These are phyloP conservation scores for Heterochromis multidens DNA, from an alignment of 2,113 vertebrate genomes.

Conservation along the genomic window DNA sequence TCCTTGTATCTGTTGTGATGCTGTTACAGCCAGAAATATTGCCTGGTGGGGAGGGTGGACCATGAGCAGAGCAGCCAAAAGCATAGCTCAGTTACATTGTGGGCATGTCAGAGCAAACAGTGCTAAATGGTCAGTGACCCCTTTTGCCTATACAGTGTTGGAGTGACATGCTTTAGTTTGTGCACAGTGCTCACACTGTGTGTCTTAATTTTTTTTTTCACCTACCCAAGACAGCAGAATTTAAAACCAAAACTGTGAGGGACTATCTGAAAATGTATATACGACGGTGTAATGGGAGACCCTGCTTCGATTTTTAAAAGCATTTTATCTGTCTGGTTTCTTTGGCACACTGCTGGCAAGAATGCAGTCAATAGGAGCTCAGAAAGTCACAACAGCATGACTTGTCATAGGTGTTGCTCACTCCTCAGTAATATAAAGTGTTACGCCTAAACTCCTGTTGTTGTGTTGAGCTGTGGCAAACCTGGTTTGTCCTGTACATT, in stretches of 20 bases:
- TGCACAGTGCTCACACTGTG: not conserved
- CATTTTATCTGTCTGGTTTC: not conserved
- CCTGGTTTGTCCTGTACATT: not conserved
- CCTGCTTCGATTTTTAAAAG: not conserved
- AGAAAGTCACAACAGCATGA: not conserved
- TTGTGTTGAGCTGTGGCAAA: not conserved
- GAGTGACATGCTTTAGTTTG: not conserved
- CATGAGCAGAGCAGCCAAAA: not conserved
- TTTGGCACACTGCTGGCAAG: not conserved
- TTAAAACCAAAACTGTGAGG: not conserved
- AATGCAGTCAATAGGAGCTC: not conserved
- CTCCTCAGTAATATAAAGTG: not conserved
- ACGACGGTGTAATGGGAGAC: not conserved
- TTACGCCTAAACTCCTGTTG: not conserved
- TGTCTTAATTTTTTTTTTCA: not conserved
- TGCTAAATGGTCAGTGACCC: slow-evolving; percentile 1
- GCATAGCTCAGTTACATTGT: not conserved
- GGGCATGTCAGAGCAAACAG: slow-evolving; percentile 1
- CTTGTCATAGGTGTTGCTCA: not conserved
- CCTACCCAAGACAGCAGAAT: not conserved
- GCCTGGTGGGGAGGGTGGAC: not conserved
- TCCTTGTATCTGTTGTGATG: not conserved
- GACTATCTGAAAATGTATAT: not conserved
- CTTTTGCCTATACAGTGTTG: not conserved
- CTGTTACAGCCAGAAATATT: not conserved